Percentiles rank a stretch among this genome's conserved stretches.
These are phyloP conservation scores for Cephus sareptanus DNA, from an alignment of 2,888 invertebrate species.

Conservation along the genomic window DNA sequence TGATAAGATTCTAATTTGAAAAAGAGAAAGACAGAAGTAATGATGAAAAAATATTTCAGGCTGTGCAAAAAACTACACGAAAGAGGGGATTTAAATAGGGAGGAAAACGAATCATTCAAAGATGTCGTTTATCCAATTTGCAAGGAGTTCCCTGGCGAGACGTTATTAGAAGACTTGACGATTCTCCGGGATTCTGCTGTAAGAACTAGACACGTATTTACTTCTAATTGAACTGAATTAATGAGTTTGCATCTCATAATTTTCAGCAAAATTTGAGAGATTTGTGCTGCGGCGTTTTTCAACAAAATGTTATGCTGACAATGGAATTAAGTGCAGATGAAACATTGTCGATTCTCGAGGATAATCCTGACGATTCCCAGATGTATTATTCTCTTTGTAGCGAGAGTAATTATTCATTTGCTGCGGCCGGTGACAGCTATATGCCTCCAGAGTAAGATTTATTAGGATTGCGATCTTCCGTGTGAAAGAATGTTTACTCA, in stretches of 20 bases:
- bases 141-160: constrained; percentile 55
- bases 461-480: not conserved
- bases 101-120: constrained; percentile 50
- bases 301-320: constrained; percentile 58
- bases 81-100: constrained; percentile 46
- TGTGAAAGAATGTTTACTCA: not conserved
- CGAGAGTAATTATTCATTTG: constrained; percentile 49
- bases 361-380: constrained; percentile 58
- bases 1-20: constrained; percentile 3
- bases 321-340: constrained; percentile 58
- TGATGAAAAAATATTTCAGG: constrained; percentile 31
- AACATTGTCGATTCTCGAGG: constrained; percentile 55
- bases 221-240: not conserved
- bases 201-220: constrained; percentile 16
- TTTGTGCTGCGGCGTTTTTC: constrained; percentile 55
- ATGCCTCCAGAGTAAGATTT: constrained; percentile 46
- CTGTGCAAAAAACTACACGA: constrained; percentile 57
- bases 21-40: not conserved
- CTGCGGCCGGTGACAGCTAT: constrained; percentile 52
- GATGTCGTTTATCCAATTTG: constrained; percentile 56
- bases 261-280: constrained; percentile 56
- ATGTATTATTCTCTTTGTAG: constrained; percentile 59
- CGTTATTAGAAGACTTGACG: constrained; percentile 48
- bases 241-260: not conserved
- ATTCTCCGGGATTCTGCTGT: constrained; percentile 57